phyloP scores from a whole-genome alignment of 2,888 invertebrate genomes.

The Stictocephala bisonia region DNA sequence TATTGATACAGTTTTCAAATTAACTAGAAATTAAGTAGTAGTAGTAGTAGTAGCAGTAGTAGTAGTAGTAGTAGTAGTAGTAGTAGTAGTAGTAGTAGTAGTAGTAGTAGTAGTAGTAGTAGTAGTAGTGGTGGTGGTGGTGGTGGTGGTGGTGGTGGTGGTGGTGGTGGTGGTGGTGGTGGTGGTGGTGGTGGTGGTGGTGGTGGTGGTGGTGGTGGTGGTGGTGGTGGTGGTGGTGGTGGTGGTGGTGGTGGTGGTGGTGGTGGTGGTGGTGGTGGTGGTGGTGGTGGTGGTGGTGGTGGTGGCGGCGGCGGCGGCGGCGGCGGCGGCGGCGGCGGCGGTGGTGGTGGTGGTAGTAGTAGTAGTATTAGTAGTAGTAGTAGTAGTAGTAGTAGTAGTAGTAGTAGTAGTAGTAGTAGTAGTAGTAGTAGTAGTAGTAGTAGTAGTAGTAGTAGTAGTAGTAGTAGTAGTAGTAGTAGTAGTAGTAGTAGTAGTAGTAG shows the following conservation, averaged over 20 bases:
- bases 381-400: conserved; percentile 3
- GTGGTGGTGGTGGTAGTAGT: neutral
- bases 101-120: conserved; percentile 4
- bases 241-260: conserved; percentile 2
- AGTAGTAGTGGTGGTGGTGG: neutral
- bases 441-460: conserved; percentile 18
- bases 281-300: conserved; percentile 1
- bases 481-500: conserved; percentile 36
- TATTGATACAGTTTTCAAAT: too few species aligned
- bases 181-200: conserved; percentile 15
- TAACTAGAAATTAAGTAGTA: neutral
- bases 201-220: conserved; percentile 15
- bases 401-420: neutral
- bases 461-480: conserved; percentile 28
- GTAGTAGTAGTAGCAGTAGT: conserved; percentile 31
- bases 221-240: neutral
- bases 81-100: neutral
- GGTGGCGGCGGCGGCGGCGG: neutral
- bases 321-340: neutral
- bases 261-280: conserved; percentile 1
- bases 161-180: conserved; percentile 19
- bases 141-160: conserved; percentile 8
- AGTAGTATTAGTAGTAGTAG: too few species aligned
- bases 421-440: conserved; percentile 8
- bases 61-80: conserved; percentile 2